Base-by-base conservation (phyloP, 2,113 vertebrate genomes). In the Datnioides undecimradiatus region DNA sequence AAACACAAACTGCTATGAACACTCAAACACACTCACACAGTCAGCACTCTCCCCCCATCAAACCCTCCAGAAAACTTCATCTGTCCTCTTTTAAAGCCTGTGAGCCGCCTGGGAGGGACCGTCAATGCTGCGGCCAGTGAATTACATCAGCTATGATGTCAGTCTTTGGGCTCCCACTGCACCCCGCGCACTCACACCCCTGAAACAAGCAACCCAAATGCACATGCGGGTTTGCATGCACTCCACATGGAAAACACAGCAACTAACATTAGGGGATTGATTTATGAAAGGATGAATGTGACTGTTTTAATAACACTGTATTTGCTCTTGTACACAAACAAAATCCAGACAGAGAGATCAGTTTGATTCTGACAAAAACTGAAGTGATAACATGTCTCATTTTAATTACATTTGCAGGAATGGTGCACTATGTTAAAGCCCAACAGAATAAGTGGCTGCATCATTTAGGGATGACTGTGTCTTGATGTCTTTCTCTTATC, bases 101-200 rank as follows among this genome's bases (percentile, higher is more conserved):
- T 7, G 34, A 82, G 70, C 80, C 80, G 64, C 82, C 82, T 82
- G 85, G 87, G 84, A 90, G 84, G 84, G 83, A 75, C 59, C 5
- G 13, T 52, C 64, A 34, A 40, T 4, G 25, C 73, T 65, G 49
- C 5, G 17, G 83, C 87, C 84, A 84, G 76, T 63, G 54, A 65
- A 91, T 93, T 62, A 91, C 84, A 89, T 93, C 88, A 91, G 46
- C 67, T 51, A 84, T 93, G 84, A 92, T 83, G 86, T 92, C 88
- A 92, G 84, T 58, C 80, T 80, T 73, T 80, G 73, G 67, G 54
- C 69, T 79, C 46, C 52, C 80, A 71, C 57, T 59, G 68, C 66
- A 63, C 48, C 54, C 31, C 31, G 14, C 58, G 16, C 3, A 27
- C 66, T 38, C 73, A 84, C 87, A 55, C 81, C 81, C 75, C 54